phyloP scores from a whole-genome alignment of 2,113 vertebrate genomes.

The Semnornis frantzii region DNA sequence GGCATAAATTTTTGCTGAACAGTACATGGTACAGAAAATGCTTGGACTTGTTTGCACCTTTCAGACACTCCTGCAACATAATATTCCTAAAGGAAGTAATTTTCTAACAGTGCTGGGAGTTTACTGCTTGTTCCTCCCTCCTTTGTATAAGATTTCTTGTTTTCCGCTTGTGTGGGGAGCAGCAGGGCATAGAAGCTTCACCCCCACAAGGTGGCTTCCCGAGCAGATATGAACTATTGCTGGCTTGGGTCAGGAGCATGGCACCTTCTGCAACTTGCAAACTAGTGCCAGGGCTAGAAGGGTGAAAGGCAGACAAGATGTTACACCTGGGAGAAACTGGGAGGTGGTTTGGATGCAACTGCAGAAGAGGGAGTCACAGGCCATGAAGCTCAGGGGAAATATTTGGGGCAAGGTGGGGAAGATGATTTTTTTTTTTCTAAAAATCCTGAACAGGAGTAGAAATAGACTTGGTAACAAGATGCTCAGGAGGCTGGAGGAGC shows the following conservation, averaged over 20 bases:
- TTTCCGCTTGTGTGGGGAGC: conserved; percentile 71
- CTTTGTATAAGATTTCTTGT: background rate
- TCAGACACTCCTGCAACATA: background rate
- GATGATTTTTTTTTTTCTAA: rapidly evolving
- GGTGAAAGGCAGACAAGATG: background rate
- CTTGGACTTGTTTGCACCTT: background rate
- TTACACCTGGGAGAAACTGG: background rate
- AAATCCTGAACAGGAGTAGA: background rate
- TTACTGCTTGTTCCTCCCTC: background rate
- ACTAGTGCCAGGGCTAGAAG: background rate
- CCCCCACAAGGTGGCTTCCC: conserved; percentile 58
- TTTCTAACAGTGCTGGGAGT: background rate
- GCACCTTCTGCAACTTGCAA: conserved; percentile 70
- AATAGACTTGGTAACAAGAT: background rate
- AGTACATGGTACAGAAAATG: rapidly evolving
- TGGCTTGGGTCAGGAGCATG: conserved; percentile 56
- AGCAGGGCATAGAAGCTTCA: conserved; percentile 75
- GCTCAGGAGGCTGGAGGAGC: no score
- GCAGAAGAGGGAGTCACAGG: background rate
- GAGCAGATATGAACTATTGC: conserved; percentile 39
- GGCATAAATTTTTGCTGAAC: background rate
- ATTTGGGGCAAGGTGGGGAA: background rate
- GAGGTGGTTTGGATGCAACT: background rate
- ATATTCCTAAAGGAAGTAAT: background rate
- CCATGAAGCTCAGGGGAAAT: background rate